Conservation (phyloP, 2,113 vertebrate species). For the Phrynosoma platyrhinos region DNA sequence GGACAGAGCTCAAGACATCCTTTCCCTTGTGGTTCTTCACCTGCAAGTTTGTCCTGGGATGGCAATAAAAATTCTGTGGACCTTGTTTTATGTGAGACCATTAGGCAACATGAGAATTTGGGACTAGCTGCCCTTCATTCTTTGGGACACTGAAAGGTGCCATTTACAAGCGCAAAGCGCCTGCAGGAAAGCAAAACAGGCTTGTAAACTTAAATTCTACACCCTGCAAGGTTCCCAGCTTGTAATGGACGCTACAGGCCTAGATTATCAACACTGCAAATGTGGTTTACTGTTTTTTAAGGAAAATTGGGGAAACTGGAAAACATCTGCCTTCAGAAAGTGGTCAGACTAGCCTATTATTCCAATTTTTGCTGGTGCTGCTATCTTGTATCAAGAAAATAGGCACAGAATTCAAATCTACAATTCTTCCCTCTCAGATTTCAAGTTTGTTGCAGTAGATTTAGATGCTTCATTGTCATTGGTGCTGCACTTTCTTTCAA, state of each 20-base stretch:
- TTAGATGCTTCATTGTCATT: not conserved
- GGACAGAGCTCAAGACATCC: slow-evolving; percentile 35
- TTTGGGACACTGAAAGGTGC: slow-evolving; percentile 78
- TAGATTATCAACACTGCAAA: slow-evolving; percentile 63
- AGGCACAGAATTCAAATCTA: not conserved
- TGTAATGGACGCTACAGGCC: slow-evolving; percentile 57
- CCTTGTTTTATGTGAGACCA: slow-evolving; percentile 79
- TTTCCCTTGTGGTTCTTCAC: slow-evolving; percentile 78
- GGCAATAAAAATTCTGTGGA: slow-evolving; percentile 77
- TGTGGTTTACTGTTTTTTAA: slow-evolving; percentile 34
- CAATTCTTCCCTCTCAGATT: not conserved
- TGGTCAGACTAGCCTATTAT: slow-evolving; percentile 33
- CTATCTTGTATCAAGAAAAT: slow-evolving; percentile 24
- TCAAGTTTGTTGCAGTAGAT: not conserved
- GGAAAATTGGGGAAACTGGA: slow-evolving; percentile 19
- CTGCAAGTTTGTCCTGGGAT: slow-evolving; percentile 62
- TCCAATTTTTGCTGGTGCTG: slow-evolving; percentile 33
- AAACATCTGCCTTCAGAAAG: slow-evolving; percentile 54
- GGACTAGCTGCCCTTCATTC: slow-evolving; percentile 75
- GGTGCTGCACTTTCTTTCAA: not conserved
- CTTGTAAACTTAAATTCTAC: slow-evolving; percentile 73
- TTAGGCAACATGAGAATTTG: slow-evolving; percentile 79
- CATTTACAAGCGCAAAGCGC: slow-evolving; percentile 78
- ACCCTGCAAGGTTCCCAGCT: slow-evolving; percentile 55
- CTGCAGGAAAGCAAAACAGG: slow-evolving; percentile 75